These are phyloP conservation scores for Philaethria dido DNA, from an alignment of 2,888 invertebrate genomes.

Conservation along the genomic window DNA sequence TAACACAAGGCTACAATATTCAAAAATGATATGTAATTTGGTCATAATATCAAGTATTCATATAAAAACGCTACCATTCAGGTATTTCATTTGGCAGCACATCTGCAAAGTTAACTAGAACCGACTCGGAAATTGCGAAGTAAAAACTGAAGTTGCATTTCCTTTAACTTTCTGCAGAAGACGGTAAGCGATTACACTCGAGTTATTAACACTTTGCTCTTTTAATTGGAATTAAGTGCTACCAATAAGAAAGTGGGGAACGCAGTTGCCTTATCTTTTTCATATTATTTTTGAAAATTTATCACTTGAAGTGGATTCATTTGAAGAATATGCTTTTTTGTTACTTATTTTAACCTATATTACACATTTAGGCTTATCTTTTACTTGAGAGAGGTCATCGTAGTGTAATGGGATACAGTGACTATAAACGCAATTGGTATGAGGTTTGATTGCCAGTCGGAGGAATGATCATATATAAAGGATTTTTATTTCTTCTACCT, in stretches of 20 bases:
- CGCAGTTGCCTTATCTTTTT: slow-evolving; percentile 13
- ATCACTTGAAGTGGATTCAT: background rate
- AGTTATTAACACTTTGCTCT: slow-evolving; percentile 28
- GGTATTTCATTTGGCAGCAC: slow-evolving; percentile 22
- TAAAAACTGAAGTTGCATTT: slow-evolving; percentile 36
- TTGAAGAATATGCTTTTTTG: background rate
- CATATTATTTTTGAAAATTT: background rate
- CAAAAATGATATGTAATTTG: too few relatives aligned
- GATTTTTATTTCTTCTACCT: too few relatives aligned
- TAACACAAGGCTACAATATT: too few relatives aligned
- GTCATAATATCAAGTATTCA: too few relatives aligned
- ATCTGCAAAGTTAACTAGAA: slow-evolving; percentile 29
- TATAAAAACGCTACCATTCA: background rate
- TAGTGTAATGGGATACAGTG: too few relatives aligned
- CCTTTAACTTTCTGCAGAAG: slow-evolving; percentile 22
- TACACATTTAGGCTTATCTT: too few relatives aligned
- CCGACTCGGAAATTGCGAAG: slow-evolving; percentile 36
- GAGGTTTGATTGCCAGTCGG: too few relatives aligned
- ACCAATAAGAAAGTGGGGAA: slow-evolving; percentile 9
- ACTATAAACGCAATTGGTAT: too few relatives aligned
- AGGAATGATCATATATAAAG: too few relatives aligned
- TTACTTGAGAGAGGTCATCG: too few relatives aligned
- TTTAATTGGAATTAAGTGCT: slow-evolving; percentile 21
- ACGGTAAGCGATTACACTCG: slow-evolving; percentile 20
- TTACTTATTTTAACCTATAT: too few relatives aligned